Conservation (phyloP, 2,113 vertebrate species). For the Chloropsis hardwickii region DNA sequence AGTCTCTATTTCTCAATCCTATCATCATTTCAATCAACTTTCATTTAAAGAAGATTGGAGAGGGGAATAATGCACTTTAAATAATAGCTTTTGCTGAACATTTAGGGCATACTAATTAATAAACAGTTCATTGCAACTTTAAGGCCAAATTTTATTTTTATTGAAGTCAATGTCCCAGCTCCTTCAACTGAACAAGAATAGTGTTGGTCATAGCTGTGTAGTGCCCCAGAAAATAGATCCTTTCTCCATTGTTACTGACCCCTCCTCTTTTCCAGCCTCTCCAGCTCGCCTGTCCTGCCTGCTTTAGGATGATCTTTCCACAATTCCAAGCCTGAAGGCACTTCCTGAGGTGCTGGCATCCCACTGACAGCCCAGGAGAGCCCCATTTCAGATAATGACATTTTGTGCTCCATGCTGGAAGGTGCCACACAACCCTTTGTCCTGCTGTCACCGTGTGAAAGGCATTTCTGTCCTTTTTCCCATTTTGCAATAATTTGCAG, state of each 20-base stretch:
- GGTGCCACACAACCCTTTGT: neutral
- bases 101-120: conserved; percentile 31
- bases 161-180: neutral
- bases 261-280: neutral
- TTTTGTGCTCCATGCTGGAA: neutral
- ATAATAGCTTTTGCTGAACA: neutral
- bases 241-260: neutral
- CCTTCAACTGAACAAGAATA: neutral
- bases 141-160: conserved; percentile 9
- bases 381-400: neutral
- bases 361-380: neutral
- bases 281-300: neutral
- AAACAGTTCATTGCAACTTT: conserved; percentile 12
- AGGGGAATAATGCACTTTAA: neutral
- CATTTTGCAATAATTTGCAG: neutral
- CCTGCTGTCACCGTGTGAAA: neutral
- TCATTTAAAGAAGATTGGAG: conserved; percentile 30
- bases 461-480: neutral
- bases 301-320: neutral
- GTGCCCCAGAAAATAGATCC: neutral
- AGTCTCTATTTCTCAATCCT: conserved; percentile 16
- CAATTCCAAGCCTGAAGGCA: neutral
- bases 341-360: neutral
- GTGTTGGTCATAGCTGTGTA: neutral
- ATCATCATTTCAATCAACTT: conserved; percentile 41